phyloP scores from a whole-genome alignment of 2,888 invertebrate genomes.

The Meloe dianella region DNA sequence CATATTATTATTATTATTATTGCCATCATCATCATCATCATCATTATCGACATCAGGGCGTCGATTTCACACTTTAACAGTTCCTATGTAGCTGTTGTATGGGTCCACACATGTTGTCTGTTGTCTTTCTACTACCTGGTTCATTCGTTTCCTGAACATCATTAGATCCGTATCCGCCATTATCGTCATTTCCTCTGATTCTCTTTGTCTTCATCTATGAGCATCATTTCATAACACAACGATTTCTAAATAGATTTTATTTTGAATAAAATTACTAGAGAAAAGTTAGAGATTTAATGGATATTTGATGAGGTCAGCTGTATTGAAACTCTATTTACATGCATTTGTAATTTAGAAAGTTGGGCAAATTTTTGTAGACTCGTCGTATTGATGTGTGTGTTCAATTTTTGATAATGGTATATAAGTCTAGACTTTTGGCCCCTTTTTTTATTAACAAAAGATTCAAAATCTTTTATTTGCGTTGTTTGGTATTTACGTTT shows the following conservation, averaged over 20 bases:
- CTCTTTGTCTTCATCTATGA: not conserved
- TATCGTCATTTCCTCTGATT: constrained; percentile 32
- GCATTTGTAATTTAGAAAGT: not conserved
- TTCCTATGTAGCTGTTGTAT: constrained; percentile 15
- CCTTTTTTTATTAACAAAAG: constrained; percentile 10
- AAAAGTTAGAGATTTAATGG: no score
- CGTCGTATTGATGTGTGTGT: no score
- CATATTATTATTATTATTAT: no score
- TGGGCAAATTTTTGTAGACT: not conserved
- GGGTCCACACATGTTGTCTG: constrained; percentile 36
- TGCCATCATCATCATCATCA: not conserved
- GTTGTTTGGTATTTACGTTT: constrained; percentile 21
- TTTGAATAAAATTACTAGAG: no score
- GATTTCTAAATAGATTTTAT: not conserved
- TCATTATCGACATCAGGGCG: constrained; percentile 30
- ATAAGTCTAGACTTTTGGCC: not conserved
- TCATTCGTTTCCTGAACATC: constrained; percentile 40
- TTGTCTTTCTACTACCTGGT: constrained; percentile 31
- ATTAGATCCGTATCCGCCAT: constrained; percentile 40
- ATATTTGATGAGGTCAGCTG: no score
- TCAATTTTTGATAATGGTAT: not conserved
- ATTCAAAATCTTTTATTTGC: constrained; percentile 28
- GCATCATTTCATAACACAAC: not conserved
- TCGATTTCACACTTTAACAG: constrained; percentile 34
- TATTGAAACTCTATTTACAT: no score